These are phyloP conservation scores for Aphelenchoides besseyi DNA, from an alignment of 1,140 invertebrate species.

Conservation along the genomic window DNA sequence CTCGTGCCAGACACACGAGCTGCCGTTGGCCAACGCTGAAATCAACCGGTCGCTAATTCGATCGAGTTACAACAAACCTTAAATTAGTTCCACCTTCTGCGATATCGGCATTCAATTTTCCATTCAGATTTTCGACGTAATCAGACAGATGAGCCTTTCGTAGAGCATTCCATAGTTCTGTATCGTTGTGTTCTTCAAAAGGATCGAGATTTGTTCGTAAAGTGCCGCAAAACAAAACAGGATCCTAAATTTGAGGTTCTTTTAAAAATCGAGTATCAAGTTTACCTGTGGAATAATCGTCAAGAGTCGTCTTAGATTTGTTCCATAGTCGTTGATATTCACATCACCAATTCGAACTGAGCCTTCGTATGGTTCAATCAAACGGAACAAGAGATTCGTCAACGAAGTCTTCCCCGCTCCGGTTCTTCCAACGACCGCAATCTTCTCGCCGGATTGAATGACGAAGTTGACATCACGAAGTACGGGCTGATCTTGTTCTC, in stretches of 20 bases:
- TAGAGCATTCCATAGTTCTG: constrained; percentile 72
- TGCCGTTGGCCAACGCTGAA: constrained; percentile 72
- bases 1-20: constrained; percentile 74
- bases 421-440: constrained; percentile 65
- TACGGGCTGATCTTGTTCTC: constrained; percentile 72
- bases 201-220: constrained; percentile 80
- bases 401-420: constrained; percentile 76
- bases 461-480: constrained; percentile 70
- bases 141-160: constrained; percentile 70
- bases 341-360: constrained; percentile 83
- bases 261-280: background rate
- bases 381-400: constrained; percentile 78
- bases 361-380: constrained; percentile 71
- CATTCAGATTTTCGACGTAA: constrained; percentile 58
- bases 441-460: constrained; percentile 75
- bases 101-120: constrained; percentile 59
- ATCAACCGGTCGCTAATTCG: background rate
- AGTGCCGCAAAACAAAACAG: constrained; percentile 78
- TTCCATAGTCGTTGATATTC: constrained; percentile 70
- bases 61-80: constrained; percentile 52
- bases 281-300: constrained; percentile 78
- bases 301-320: constrained; percentile 67
- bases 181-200: constrained; percentile 73
- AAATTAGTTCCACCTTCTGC: constrained; percentile 65
- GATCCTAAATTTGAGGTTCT: constrained; percentile 64